Evolutionary conservation across 2,888 invertebrate species (phyloP).

Genomic region (Lumbricus terrestris): DNA sequence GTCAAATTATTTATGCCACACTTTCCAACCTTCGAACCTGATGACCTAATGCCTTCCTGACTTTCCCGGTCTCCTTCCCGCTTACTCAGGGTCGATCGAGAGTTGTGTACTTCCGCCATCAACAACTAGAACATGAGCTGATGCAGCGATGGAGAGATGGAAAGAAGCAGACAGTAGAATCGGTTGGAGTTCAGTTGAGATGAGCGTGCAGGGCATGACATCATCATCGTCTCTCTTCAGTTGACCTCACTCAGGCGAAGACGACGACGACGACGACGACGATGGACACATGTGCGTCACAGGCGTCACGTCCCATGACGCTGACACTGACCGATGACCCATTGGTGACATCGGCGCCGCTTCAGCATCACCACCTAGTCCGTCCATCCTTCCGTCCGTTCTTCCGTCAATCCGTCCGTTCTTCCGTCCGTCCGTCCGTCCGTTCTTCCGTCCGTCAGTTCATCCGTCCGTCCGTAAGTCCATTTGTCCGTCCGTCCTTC

Average conservation of each 20-base stretch:
- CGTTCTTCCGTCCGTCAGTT: neutral
- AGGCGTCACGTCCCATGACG: neutral
- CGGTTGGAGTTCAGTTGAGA: neutral
- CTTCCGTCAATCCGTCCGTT: neutral
- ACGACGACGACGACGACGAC: neutral
- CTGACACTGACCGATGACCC: neutral
- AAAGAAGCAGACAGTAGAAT: neutral
- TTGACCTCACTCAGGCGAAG: neutral
- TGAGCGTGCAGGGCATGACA: neutral
- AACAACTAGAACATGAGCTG: neutral
- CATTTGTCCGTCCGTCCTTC: neutral
- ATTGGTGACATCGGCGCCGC: neutral
- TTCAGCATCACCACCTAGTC: too few species aligned
- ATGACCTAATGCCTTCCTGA: too few species aligned
- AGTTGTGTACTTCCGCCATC: neutral
- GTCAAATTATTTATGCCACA: too few species aligned
- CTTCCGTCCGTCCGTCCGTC: too few species aligned
- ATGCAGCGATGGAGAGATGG: too few species aligned
- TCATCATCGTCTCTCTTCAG: neutral
- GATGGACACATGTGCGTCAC: neutral
- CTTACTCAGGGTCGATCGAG: neutral
- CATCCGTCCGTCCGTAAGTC: neutral
- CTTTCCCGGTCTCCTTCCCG: too few species aligned
- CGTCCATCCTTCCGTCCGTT: neutral
- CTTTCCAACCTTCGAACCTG: too few species aligned